Evolutionary conservation across 2,113 vertebrate species (phyloP).

Genomic region (Aptenodytes patagonicus): DNA sequence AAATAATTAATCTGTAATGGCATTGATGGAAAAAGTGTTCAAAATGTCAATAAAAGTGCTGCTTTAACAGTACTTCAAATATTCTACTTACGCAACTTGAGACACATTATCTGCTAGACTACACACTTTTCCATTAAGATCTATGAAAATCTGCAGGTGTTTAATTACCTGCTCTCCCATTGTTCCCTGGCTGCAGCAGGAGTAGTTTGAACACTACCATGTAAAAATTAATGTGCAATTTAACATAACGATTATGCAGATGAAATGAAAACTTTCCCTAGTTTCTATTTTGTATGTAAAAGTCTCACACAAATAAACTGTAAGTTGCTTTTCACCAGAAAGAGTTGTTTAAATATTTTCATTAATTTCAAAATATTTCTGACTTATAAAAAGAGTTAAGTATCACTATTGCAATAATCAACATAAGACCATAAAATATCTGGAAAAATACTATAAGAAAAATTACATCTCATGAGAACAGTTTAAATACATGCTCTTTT

Average conservation of each 20-base stretch:
- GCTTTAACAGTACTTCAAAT: conserved; percentile 56
- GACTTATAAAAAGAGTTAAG: neutral
- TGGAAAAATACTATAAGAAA: neutral
- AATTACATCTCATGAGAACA: neutral
- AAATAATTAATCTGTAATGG: conserved; percentile 68
- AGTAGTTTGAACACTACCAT: conserved; percentile 14
- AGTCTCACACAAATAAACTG: neutral
- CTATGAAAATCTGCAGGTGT: conserved; percentile 59
- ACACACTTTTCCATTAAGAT: conserved; percentile 64
- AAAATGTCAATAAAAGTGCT: conserved; percentile 62
- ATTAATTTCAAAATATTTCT: neutral
- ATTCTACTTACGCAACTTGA: conserved; percentile 51
- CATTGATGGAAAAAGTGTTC: conserved; percentile 64
- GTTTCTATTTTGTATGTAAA: neutral
- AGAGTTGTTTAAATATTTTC: neutral
- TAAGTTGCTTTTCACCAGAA: neutral
- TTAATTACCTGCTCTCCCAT: conserved; percentile 61
- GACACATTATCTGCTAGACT: conserved; percentile 64
- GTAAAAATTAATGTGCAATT: conserved; percentile 14
- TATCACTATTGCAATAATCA: neutral
- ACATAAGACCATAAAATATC: neutral
- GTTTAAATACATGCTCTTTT: neutral
- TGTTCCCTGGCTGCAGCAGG: conserved; percentile 39
- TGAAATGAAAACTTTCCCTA: conserved; percentile 24
- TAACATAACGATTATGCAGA: conserved; percentile 31